phyloP scores from a whole-genome alignment of 2,113 vertebrate species.

The Syrrhaptes paradoxus region DNA sequence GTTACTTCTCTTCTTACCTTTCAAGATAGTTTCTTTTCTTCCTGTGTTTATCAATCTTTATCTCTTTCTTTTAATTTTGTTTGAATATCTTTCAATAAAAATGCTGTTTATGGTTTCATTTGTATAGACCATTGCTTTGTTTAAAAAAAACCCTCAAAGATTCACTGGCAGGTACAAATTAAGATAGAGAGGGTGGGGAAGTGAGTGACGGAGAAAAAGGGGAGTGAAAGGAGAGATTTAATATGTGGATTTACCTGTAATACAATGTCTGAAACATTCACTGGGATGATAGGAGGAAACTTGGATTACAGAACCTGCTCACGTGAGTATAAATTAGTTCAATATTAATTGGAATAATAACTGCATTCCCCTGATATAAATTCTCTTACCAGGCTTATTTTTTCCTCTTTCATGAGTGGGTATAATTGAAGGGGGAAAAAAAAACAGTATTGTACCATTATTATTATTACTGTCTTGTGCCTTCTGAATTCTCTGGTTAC shows the following conservation, averaged over 20 bases:
- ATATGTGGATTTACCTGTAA: background rate
- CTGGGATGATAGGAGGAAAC: background rate
- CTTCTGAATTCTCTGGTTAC: background rate
- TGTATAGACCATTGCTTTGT: background rate
- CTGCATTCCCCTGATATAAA: background rate
- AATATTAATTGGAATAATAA: background rate
- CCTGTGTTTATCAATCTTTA: background rate
- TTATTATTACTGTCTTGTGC: background rate
- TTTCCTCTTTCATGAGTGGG: background rate
- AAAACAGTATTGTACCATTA: background rate
- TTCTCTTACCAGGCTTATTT: background rate
- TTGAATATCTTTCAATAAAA: background rate
- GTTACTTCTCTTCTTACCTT: background rate
- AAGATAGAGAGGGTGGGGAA: background rate
- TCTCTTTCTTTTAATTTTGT: background rate
- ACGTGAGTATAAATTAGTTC: background rate
- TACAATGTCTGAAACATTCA: background rate
- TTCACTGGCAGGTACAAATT: background rate
- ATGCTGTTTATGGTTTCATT: background rate
- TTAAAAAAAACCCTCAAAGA: background rate
- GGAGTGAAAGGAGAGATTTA: background rate
- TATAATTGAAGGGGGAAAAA: background rate
- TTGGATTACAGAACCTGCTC: background rate
- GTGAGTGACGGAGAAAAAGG: background rate
- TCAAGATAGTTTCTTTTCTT: background rate